phyloP scores from a whole-genome alignment of 2,888 invertebrate genomes.

The Girardia tigrina region DNA sequence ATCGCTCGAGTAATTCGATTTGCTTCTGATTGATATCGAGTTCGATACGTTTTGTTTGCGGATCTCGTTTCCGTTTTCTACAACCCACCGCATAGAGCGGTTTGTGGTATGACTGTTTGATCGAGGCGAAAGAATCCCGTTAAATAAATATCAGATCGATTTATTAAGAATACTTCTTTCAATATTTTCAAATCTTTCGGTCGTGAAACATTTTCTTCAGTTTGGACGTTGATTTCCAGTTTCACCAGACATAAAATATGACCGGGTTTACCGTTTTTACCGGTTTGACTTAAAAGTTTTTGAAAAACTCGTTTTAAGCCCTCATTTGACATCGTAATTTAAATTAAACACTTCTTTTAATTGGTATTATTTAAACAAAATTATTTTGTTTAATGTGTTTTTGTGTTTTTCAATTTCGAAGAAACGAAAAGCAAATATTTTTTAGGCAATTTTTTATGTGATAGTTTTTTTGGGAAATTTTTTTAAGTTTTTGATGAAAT shows the following conservation, averaged over 20 bases:
- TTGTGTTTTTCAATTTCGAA: background rate
- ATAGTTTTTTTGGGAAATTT: background rate
- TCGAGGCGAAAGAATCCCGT: too few relatives aligned
- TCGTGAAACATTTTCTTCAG: background rate
- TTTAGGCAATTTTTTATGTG: too few relatives aligned
- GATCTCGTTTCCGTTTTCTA: background rate
- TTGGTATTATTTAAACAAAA: background rate
- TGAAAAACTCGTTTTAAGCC: conserved; percentile 1
- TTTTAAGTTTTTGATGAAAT: background rate
- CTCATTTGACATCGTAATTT: background rate
- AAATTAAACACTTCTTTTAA: background rate
- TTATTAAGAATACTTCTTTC: background rate
- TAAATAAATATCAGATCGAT: too few relatives aligned
- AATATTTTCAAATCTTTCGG: background rate
- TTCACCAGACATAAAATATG: background rate
- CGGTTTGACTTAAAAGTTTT: background rate
- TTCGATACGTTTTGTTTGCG: background rate
- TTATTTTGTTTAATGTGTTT: background rate
- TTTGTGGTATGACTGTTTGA: conserved; percentile 7
- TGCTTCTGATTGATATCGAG: background rate
- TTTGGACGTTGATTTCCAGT: background rate
- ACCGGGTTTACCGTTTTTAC: conserved; percentile 9
- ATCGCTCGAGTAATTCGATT: background rate
- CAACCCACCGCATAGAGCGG: background rate
- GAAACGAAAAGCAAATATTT: too few relatives aligned